phyloP scores from a whole-genome alignment of 2,113 vertebrate genomes.

The Burhinus bistriatus region DNA sequence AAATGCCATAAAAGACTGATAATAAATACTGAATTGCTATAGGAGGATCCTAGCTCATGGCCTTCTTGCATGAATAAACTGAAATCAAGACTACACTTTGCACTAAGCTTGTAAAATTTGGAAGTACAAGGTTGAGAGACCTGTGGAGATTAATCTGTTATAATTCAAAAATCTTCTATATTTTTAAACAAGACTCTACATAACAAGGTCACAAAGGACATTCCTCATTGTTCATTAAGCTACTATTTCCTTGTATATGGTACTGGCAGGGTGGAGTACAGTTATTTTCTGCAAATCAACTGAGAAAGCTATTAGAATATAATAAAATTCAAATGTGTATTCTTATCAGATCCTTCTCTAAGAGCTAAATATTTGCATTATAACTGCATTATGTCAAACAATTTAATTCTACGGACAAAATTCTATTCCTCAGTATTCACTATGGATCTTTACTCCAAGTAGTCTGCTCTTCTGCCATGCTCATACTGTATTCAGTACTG shows the following conservation, averaged over 20 bases:
- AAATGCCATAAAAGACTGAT: constrained; percentile 51
- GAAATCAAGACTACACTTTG: not conserved
- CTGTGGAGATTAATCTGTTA: not conserved
- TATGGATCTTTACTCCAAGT: not conserved
- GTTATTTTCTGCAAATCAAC: not conserved
- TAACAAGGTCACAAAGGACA: constrained; percentile 36
- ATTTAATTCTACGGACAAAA: not conserved
- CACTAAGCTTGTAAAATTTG: not conserved
- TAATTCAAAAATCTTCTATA: not conserved
- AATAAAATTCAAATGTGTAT: not conserved
- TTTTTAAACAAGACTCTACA: constrained; percentile 30
- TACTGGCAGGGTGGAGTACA: constrained; percentile 12
- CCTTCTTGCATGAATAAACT: not conserved
- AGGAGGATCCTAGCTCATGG: not conserved
- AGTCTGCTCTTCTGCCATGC: not conserved
- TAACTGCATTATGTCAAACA: not conserved
- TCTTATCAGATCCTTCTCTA: not conserved
- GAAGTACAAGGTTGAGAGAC: not conserved
- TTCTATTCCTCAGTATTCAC: not conserved
- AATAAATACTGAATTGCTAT: constrained; percentile 37
- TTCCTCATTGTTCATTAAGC: constrained; percentile 8
- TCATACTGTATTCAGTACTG: not conserved
- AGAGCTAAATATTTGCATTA: constrained; percentile 15
- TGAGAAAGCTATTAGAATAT: not conserved
- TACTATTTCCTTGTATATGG: constrained; percentile 46